These are phyloP conservation scores for Pyralis farinalis DNA, from an alignment of 2,888 invertebrate species.

Conservation along the genomic window DNA sequence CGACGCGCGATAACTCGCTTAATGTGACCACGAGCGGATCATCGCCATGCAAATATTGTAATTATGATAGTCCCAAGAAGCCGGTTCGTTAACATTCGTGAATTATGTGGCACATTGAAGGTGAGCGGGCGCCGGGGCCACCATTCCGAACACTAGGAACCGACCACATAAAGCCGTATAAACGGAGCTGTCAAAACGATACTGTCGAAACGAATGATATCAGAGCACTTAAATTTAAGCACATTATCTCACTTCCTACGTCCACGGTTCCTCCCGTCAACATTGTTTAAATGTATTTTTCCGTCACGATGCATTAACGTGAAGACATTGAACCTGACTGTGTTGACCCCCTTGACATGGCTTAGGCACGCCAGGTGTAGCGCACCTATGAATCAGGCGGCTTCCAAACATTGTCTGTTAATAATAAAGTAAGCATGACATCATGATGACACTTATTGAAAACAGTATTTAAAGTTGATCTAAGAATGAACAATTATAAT, in stretches of 20 bases:
- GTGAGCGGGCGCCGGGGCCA: slow-evolving; percentile 19
- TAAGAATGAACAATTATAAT: too few relatives aligned
- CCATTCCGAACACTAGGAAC: slow-evolving; percentile 10
- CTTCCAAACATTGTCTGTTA: slow-evolving; percentile 33
- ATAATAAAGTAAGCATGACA: slow-evolving; percentile 38
- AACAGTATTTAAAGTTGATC: too few relatives aligned
- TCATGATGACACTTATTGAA: too few relatives aligned
- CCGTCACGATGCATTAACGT: slow-evolving; percentile 51
- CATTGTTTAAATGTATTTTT: slow-evolving; percentile 58
- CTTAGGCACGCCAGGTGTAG: slow-evolving; percentile 30
- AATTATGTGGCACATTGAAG: slow-evolving; percentile 22
- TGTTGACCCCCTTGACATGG: slow-evolving; percentile 56
- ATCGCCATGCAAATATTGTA: slow-evolving; percentile 58
- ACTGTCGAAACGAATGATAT: slow-evolving; percentile 26
- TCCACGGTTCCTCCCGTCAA: slow-evolving; percentile 27
- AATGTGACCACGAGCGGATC: slow-evolving; percentile 48
- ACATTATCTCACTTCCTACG: slow-evolving; percentile 53
- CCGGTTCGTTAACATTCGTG: slow-evolving; percentile 35
- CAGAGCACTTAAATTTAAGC: slow-evolving; percentile 47
- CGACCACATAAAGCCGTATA: neutral
- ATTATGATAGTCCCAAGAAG: slow-evolving; percentile 50
- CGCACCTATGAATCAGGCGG: slow-evolving; percentile 51
- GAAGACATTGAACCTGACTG: slow-evolving; percentile 62
- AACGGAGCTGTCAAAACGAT: slow-evolving; percentile 21
- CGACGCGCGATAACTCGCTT: slow-evolving; percentile 27